These are phyloP conservation scores for Axea sp. DNA, from an alignment of 2,888 invertebrate genomes.

Conservation along the genomic window DNA sequence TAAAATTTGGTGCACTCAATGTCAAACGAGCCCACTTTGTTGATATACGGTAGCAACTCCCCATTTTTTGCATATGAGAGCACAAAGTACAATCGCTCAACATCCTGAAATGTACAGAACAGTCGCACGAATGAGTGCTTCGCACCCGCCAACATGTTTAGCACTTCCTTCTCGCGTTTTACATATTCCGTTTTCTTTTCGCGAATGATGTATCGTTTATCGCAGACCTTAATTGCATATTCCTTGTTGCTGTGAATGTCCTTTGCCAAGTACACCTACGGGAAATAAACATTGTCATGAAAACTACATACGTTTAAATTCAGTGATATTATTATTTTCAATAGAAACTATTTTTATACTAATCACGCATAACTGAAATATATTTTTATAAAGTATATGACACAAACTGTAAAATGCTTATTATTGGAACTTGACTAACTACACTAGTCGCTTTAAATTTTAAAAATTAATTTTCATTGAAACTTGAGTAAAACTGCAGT, in stretches of 20 bases:
- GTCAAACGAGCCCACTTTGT: constrained; percentile 94
- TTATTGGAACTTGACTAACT: no score
- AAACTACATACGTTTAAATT: no score
- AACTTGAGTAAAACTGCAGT: no score
- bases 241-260: constrained; percentile 93
- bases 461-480: no score
- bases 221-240: constrained; percentile 99
- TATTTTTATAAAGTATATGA: no score
- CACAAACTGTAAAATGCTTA: no score
- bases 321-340: no score
- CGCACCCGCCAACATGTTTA: constrained; percentile 90
- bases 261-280: constrained; percentile 91
- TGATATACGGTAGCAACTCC: constrained; percentile 94
- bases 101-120: constrained; percentile 98
- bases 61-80: constrained; percentile 97
- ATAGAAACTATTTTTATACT: no score
- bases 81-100: constrained; percentile 95
- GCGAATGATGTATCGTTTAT: constrained; percentile 94
- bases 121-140: constrained; percentile 95
- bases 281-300: constrained; percentile 3
- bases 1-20: constrained; percentile 95
- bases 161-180: constrained; percentile 95
- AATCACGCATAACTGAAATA: no score
- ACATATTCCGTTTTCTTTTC: constrained; percentile 97
- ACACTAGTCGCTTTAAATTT: no score